Base-by-base conservation (phyloP, 2,888 invertebrate species). In the Flexamia atlantica region DNA sequence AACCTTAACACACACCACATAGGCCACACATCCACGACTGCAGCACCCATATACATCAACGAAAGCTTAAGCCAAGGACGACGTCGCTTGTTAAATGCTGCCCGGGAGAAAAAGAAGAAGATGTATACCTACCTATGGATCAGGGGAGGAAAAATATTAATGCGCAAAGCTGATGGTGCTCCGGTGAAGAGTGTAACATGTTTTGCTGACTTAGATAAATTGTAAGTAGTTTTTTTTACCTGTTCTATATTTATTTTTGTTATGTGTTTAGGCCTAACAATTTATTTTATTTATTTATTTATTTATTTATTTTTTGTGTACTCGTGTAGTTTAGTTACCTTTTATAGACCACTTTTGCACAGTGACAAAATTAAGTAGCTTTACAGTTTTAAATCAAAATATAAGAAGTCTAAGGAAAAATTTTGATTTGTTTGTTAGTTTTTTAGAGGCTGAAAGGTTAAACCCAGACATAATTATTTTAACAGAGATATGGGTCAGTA, bases 141-240 rank as follows among this genome's bases (percentile, higher is more conserved):
- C 9, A 80, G 80, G 60, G 64, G 64, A 28, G 80, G 83, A n/a
- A 79, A 83, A 42, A 83, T 83, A 9, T n/a, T 80, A 4, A 64
- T 83, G 46, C 40, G 83, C 28, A 83, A 83, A n/a, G 64, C 46
- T 12, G 46, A 46, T 46, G 46, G 46, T 46, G 46, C 7, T 3
- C 12, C 46, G 7, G 46, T 76, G 14, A 76, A 76, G 14, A 9
- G 46, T 14, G 30, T 76, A 3, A 50, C 46, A 40, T 9, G 36
- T 36, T 23, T 28, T 50, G 50, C 76, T 17, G 76, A 76, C 32
- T 50, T 76, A 40, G 76, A 76, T 3, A 76, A 76, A 32, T 30
- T 76, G 46, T 76, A 72, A 72, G 4, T 36, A 5, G 32, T 1
- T 17, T 70, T 14, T n/a, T 64, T 25, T 10, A 14, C 25, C 25